Percentiles rank a stretch among this genome's conserved stretches.
Conservation (phyloP, 2,797 vertebrate species). For the Cyprinodon diabolis region DNA sequence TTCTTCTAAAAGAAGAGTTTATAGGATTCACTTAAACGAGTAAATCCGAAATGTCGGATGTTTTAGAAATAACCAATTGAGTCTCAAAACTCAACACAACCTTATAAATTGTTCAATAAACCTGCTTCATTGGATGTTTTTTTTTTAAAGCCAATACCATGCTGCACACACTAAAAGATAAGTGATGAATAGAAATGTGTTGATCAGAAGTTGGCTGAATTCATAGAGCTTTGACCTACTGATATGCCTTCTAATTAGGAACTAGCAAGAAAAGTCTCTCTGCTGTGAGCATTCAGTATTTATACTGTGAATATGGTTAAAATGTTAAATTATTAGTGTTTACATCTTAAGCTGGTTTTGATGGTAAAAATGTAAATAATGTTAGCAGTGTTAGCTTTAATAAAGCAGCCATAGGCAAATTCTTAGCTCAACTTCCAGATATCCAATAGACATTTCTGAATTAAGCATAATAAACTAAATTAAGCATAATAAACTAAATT, state of each 20-base stretch:
- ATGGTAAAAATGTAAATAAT: background rate
- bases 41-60: background rate
- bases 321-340: background rate
- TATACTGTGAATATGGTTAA: background rate
- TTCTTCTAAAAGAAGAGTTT: background rate
- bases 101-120: too few species aligned
- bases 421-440: background rate
- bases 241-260: background rate
- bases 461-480: too few species aligned
- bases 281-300: background rate
- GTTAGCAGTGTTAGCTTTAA: background rate
- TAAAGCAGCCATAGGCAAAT: background rate
- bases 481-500: too few species aligned
- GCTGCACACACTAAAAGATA: background rate
- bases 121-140: too few species aligned
- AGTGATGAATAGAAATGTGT: background rate
- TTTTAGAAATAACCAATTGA: background rate
- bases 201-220: background rate
- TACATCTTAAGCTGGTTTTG: background rate
- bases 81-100: too few species aligned
- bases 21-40: background rate
- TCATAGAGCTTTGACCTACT: background rate
- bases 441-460: background rate
- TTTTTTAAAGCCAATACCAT: background rate
- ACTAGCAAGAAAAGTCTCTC: too few species aligned